Evolutionary conservation across 1,140 invertebrate species (phyloP), one percentile per base, ranked within the genome.

Genomic region (Lepidurus apus): DNA sequence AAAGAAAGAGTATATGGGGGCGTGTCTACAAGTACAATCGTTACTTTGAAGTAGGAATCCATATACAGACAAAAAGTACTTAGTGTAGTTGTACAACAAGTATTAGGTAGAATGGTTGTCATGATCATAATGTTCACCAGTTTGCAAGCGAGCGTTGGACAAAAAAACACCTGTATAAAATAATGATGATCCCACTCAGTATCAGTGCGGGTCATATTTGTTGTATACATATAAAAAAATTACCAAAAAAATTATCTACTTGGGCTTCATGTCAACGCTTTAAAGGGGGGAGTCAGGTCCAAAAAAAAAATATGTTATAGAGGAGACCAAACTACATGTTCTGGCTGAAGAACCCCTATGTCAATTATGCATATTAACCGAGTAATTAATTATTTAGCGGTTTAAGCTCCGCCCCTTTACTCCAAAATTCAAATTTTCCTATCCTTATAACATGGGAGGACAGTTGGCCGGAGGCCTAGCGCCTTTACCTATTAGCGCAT

Each of bases 1-100:
- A 7, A 65, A 13, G 13, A 65, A 1, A 65, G 53, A 65, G 53
- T 65, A 65, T 65, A 65, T 65, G 53, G 53, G 53, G 17, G 53
- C 53, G 13, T 65, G 17, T 65, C 21, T 65, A 65, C 53, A 65
- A 65, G 53, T 65, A 65, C 53, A 65, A 65, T 65, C 53, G 53
- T 65, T 65, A 65, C 53, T 65, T 65, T 65, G 53, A 65, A 65
- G 53, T 65, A 65, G 53, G 53, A 65, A 65, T 65, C 53, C 53
- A 17, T 65, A 65, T 65, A 11, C 53, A 65, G 53, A 65, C 6
- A 65, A 21, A 65, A 9, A 65, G 53, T 65, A 65, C 53, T 65
- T 65, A 65, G 53, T 65, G 53, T 65, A 65, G 53, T 65, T 65
- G 53, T 65, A 65, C 53, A 65, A 65, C 53, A 65, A 65, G 53